Percentiles rank a stretch among this genome's conserved stretches.
Conservation (phyloP, 1,140 invertebrate species). For the Sitobion miscanthi region DNA sequence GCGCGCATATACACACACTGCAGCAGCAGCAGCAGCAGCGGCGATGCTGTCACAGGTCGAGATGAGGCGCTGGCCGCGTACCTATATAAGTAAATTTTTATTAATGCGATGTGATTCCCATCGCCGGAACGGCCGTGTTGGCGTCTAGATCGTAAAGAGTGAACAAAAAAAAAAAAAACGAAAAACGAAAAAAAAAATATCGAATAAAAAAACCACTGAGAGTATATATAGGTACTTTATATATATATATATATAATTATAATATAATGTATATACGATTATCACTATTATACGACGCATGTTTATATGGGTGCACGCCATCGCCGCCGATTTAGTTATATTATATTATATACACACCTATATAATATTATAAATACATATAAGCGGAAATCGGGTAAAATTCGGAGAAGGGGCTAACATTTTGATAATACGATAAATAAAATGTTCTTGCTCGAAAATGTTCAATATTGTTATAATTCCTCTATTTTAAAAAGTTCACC, state of each 20-base stretch:
- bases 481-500: no score
- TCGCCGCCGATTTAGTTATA: constrained; percentile 24
- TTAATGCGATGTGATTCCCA: constrained; percentile 34
- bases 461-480: background rate
- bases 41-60: background rate
- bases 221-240: background rate
- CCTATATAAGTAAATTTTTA: background rate
- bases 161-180: background rate
- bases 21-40: no score
- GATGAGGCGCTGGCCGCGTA: background rate
- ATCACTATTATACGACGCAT: background rate
- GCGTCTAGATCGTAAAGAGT: constrained; percentile 41
- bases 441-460: background rate
- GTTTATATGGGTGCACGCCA: background rate
- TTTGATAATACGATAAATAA: background rate
- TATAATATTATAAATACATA: background rate
- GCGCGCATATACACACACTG: background rate
- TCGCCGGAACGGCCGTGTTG: constrained; percentile 21
- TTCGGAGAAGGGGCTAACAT: background rate
- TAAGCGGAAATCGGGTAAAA: background rate
- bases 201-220: constrained; percentile 4
- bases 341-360: background rate
- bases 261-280: constrained; percentile 9
- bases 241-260: background rate
- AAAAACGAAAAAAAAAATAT: background rate